A percentile compares a stretch with the other conserved stretches of the same genome.
Evolutionary conservation across 2,113 vertebrate genomes (phyloP).

Genomic region (Perccottus glenii): DNA sequence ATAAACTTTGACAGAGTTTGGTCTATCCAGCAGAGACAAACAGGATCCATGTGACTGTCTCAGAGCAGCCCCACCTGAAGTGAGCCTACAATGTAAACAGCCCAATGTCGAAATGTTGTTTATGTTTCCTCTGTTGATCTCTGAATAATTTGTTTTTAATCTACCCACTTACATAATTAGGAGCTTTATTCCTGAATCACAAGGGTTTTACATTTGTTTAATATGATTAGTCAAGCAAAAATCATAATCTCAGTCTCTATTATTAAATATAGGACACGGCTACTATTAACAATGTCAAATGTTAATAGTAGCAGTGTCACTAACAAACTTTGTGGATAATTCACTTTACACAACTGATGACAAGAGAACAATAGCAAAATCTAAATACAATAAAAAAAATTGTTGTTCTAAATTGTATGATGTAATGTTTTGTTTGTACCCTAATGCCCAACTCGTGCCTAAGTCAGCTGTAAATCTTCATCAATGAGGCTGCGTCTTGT

Average conservation of each 20-base stretch:
- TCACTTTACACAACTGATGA: background rate
- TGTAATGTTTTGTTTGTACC: background rate
- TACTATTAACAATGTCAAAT: no score
- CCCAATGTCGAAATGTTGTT: conserved; percentile 40
- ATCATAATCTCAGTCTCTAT: background rate
- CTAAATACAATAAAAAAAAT: background rate
- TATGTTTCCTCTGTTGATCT: conserved; percentile 10
- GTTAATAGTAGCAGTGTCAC: no score
- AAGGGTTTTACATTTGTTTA: background rate
- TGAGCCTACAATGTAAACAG: conserved; percentile 59
- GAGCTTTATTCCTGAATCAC: background rate
- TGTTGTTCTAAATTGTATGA: background rate
- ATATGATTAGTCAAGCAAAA: background rate
- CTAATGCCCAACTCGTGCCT: background rate
- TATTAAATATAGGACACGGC: background rate
- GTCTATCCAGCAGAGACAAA: conserved; percentile 57
- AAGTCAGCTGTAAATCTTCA: background rate
- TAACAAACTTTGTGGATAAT: background rate
- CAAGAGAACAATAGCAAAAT: no score
- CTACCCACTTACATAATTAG: background rate
- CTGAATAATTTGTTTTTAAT: background rate
- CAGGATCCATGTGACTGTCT: conserved; percentile 66
- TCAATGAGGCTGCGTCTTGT: conserved; percentile 17
- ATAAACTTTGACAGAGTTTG: conserved; percentile 25
- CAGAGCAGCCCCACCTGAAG: conserved; percentile 5